Evolutionary conservation across 1,140 invertebrate species (phyloP), one percentile per base, ranked within the genome.

Genomic region (Zaprionus kolodkinae): DNA sequence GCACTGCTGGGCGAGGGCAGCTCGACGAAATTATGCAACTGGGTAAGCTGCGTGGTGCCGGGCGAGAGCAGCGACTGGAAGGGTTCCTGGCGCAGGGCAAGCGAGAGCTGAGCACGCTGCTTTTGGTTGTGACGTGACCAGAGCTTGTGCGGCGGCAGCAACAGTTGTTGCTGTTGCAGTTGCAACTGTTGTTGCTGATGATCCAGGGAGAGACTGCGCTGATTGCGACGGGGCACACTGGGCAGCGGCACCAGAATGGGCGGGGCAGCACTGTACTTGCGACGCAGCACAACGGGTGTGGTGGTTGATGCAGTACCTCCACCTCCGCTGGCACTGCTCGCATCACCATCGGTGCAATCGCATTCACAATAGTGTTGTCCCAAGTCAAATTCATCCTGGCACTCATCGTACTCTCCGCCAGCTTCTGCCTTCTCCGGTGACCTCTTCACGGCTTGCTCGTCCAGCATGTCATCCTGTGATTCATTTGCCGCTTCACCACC

Each of bases 1-100:
- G 88, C 92, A 59, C 89, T 92, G 69, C 92, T 92, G 17, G 91
- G 92, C 33, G 91, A 93, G 6, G 91, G 91, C 61, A 92, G 62
- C 62, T 92, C 91, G 60, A 80, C 82, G 17, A 92, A 91, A 54
- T 92, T 81, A 54, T 87, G 84, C 65, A 87, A 25, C 38, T 87
- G 83, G 7, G 73, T 66, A 45, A 56, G 25, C 5, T 68, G 57
- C 11, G 68, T 72, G 40, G 83, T 50, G 33, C 85, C 73, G 21
- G 91, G 88, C 33, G 91, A 78, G 50, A 92, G 76, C 60, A 91
- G 69, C 21, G 82, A 77, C 64, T 92, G 91, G 73, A 92, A 92
- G 33, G 88, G 85, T 36, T 92, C 91, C 76, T 92, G 91, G 1
- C 87, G 78, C 74, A 92, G 62, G 3, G 79, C 76, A 55, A 92